phyloP scores from a whole-genome alignment of 2,113 vertebrate genomes.

The Rhizomys pruinosus region DNA sequence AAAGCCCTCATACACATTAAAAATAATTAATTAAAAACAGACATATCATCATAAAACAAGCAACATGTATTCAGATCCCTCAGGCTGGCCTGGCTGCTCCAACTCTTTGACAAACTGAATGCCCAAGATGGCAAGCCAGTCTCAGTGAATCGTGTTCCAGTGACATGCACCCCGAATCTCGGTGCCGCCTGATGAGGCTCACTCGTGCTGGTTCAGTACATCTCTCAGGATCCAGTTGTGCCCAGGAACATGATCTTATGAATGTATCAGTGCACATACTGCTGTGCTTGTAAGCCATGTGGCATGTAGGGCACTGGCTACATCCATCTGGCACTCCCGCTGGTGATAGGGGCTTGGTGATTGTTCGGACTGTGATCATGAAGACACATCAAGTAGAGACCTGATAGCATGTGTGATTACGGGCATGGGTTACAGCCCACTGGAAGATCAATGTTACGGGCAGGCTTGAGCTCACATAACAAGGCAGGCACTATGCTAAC shows the following conservation, averaged over 20 bases:
- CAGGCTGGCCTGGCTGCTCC: background rate
- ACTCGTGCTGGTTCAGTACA: background rate
- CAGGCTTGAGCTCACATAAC: background rate
- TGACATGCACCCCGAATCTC: background rate
- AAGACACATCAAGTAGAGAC: background rate
- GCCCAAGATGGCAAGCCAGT: background rate
- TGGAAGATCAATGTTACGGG: background rate
- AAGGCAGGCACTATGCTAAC: background rate
- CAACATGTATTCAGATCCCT: background rate
- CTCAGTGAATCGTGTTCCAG: background rate
- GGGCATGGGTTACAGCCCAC: background rate
- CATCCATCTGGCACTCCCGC: background rate
- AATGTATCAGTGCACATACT: rapidly evolving
- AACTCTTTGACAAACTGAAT: background rate
- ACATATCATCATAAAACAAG: conserved; percentile 23
- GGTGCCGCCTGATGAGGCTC: rapidly evolving
- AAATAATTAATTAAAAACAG: background rate
- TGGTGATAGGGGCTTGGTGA: background rate
- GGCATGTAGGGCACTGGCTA: background rate
- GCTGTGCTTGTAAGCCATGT: background rate
- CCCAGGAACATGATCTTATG: background rate
- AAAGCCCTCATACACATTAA: no score
- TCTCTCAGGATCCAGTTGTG: background rate
- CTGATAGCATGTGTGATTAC: background rate
- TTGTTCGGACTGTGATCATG: background rate